Evolutionary conservation across 2,113 vertebrate genomes (phyloP), one percentile per base, ranked within the genome.

Genomic region (Peromyscus leucopus): DNA sequence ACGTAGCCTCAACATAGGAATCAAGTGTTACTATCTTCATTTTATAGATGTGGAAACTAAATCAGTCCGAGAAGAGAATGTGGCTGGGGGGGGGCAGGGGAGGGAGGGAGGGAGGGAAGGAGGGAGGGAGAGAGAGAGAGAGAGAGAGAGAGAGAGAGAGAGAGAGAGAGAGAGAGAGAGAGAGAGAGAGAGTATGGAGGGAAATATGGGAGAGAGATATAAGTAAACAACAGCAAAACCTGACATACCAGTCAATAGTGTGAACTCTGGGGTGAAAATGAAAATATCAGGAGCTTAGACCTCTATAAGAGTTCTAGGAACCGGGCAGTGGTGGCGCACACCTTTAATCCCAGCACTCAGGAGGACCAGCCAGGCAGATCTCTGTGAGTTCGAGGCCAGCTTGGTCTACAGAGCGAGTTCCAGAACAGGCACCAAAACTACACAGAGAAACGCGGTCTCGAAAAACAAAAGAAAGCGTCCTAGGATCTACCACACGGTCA

Each of bases 81-180:
- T 83, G 33, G 28, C 42, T 4, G 9, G 4, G 36, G 19, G 22
- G 24, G 24, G 4, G 1, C 0, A 10, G 12, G 33, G 19, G 1
- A 36, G 13, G 21, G 12, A 55, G 9, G 36, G 3, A 15, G 1
- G 39, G 9, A n/a, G 28, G 7, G 26, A 42, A 7, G 19, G 11
- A 55, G 3, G 17, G 3, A 16, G 0, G 33, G 6, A n/a, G 28
- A 7, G 9, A 7, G 36, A 6, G 16, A 17, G 24, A 4, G 1
- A 1, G 22, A 26, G 33, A 12, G 2, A 42, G 13, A 19, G 11
- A 65, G 3, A 10, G 36, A 51, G 3, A 16, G 1, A 55, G 9
- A n/a, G 19, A 5, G 26, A 1, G 4, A 28, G 55, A 2, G 2
- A 71, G 21, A 19, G 24, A 1, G 3, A 59, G 26, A 63, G 9